These are phyloP conservation scores for western clawed frog (Xenopus tropicalis) DNA, from an alignment of 2,113 vertebrate species.

Conservation along the genomic window DNA sequence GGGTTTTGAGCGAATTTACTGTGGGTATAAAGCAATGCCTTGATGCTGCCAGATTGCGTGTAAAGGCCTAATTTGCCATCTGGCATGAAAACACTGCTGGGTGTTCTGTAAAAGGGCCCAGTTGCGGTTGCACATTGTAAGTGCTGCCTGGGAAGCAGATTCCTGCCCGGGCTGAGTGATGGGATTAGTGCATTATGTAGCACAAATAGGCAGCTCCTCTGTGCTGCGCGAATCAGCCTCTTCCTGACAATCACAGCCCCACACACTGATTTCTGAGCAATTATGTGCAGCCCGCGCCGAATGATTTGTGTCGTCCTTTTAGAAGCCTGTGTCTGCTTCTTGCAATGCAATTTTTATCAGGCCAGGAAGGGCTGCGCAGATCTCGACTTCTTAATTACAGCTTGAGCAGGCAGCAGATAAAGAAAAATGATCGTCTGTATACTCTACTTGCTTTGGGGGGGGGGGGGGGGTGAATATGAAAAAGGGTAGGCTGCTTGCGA, in stretches of 20 bases:
- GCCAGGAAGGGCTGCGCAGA: conserved; percentile 19
- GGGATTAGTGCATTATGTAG: conserved; percentile 38
- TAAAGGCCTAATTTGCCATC: neutral
- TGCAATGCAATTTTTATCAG: conserved; percentile 29
- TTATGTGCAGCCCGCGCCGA: conserved; percentile 37
- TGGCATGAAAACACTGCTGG: neutral
- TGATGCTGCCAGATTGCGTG: neutral
- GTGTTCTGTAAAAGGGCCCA: neutral
- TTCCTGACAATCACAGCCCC: conserved; percentile 34
- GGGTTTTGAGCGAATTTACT: too few relatives aligned
- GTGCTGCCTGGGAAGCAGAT: conserved; percentile 20
- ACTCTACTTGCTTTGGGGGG: neutral
- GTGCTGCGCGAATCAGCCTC: conserved; percentile 28
- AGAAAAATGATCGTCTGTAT: neutral
- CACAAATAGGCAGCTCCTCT: conserved; percentile 39
- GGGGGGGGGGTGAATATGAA: too few relatives aligned
- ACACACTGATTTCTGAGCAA: conserved; percentile 40
- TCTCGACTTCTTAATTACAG: conserved; percentile 14
- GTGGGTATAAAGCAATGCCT: too few relatives aligned
- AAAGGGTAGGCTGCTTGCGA: too few relatives aligned
- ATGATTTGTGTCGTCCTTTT: conserved; percentile 37
- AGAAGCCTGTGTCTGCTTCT: conserved; percentile 12
- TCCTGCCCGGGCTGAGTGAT: conserved; percentile 36
- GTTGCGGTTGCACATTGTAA: conserved; percentile 8
- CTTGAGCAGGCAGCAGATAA: neutral